Percentiles rank a stretch among this genome's conserved stretches.
Conservation (phyloP, 2,113 vertebrate species). For the Callithrix jacchus region DNA sequence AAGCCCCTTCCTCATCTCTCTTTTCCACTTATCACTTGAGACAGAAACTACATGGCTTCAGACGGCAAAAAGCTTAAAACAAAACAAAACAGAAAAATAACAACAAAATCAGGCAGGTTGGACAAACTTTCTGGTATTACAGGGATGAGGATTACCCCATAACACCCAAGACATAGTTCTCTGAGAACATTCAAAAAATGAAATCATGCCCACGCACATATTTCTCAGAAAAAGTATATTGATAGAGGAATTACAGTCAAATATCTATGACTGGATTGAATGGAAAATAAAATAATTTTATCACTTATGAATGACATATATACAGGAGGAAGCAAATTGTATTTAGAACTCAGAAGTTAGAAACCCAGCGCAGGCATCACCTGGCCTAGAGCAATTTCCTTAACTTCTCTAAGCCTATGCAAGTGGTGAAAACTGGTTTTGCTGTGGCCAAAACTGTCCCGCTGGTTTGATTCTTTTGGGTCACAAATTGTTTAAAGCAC, state of each 20-base stretch:
- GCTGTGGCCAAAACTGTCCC: not conserved
- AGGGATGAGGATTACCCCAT: not conserved
- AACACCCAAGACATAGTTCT: not conserved
- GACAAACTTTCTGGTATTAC: not conserved
- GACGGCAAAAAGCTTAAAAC: no score
- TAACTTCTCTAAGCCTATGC: not conserved
- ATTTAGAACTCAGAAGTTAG: not conserved
- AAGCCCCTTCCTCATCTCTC: no score
- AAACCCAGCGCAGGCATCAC: not conserved
- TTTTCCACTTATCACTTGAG: no score
- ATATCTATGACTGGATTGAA: not conserved
- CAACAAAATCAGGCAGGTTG: no score
- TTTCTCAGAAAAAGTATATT: not conserved
- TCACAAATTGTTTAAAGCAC: not conserved
- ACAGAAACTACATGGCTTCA: no score
- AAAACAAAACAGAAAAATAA: no score
- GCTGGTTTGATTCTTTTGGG: not conserved
- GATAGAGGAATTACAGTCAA: not conserved
- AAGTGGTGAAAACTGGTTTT: not conserved
- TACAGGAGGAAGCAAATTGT: not conserved
- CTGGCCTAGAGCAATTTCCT: not conserved
- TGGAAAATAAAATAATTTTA: not conserved
- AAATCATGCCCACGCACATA: not conserved
- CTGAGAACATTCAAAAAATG: not conserved
- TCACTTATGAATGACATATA: not conserved